Conservation (phyloP, 2,113 vertebrate species). For the Mystacornis crossleyi region DNA sequence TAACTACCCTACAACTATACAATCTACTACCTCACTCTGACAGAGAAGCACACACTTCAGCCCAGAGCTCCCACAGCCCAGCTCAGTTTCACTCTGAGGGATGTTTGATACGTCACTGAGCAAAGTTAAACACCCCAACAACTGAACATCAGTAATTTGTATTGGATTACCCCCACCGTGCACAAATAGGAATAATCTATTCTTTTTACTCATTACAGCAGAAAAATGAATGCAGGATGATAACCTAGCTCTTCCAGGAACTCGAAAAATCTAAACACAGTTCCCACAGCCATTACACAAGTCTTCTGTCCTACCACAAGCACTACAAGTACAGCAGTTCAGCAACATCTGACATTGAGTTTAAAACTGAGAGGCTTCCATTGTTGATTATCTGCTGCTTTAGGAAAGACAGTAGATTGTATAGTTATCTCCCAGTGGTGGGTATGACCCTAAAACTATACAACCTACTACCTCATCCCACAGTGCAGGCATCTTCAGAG, state of each 20-base stretch:
- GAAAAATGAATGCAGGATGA: not conserved
- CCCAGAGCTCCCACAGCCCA: not conserved
- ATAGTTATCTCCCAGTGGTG: slow-evolving; percentile 99
- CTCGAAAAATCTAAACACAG: not conserved
- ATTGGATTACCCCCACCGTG: not conserved
- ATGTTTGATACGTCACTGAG: not conserved
- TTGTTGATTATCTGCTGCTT: slow-evolving; percentile 77
- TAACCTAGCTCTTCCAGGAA: not conserved
- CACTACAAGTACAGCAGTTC: not conserved
- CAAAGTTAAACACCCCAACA: not conserved
- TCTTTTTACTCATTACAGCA: not conserved
- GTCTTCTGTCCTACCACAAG: not conserved
- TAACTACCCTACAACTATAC: slow-evolving; percentile 88
- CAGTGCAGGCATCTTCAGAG: slow-evolving; percentile 71
- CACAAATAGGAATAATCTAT: not conserved
- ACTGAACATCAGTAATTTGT: not conserved
- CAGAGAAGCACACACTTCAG: slow-evolving; percentile 69
- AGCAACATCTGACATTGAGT: not conserved
- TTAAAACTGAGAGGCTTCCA: not conserved
- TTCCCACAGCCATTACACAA: not conserved
- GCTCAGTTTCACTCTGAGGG: not conserved
- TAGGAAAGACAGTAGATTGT: slow-evolving; percentile 99
- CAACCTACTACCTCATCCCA: slow-evolving; percentile 99
- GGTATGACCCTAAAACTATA: slow-evolving; percentile 99
- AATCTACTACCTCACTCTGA: slow-evolving; percentile 88